Conservation (phyloP, 1,140 invertebrate species). For the Periplaneta americana region DNA sequence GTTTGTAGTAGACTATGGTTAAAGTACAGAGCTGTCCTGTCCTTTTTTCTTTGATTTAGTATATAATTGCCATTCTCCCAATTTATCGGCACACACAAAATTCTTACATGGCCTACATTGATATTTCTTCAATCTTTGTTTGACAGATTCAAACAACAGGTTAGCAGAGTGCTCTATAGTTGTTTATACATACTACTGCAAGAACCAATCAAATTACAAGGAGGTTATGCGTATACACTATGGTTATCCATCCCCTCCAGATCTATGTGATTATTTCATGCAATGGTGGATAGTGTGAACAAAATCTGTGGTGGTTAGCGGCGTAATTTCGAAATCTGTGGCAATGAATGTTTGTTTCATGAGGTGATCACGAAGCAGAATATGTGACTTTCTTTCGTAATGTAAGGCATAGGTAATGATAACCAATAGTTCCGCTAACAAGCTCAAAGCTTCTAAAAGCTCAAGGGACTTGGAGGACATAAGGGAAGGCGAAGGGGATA, state of each 20-base stretch:
- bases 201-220: background rate
- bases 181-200: background rate
- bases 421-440: constrained; percentile 39
- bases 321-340: background rate
- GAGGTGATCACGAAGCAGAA: background rate
- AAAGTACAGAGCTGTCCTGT: too few species aligned
- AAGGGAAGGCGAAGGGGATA: constrained; percentile 29
- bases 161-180: background rate
- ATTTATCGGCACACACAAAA: too few species aligned
- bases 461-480: constrained; percentile 32
- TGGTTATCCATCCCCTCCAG: background rate
- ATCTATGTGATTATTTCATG: background rate
- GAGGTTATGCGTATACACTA: background rate
- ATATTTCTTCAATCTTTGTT: background rate
- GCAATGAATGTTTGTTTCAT: background rate
- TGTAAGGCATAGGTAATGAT: constrained; percentile 38
- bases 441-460: constrained; percentile 42
- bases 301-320: background rate
- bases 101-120: background rate
- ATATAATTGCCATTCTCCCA: too few species aligned
- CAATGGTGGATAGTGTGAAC: background rate
- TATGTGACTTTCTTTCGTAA: constrained; percentile 20
- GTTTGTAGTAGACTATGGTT: too few species aligned
- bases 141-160: background rate
- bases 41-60: too few species aligned